These are phyloP conservation scores for Gari tellinella DNA, from an alignment of 2,888 invertebrate genomes.

Conservation along the genomic window DNA sequence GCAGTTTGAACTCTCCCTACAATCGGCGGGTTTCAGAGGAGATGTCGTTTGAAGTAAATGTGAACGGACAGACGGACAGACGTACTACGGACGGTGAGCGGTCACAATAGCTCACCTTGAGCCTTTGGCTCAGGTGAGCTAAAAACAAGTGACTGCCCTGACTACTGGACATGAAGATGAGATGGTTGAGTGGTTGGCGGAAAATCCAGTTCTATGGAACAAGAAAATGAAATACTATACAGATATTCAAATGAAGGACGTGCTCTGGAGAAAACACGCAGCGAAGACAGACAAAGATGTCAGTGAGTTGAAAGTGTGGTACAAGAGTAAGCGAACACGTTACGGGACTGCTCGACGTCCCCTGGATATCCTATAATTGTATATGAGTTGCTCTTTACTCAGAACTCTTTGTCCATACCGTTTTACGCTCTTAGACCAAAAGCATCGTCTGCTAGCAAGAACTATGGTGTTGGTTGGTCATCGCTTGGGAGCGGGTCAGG, in stretches of 20 bases:
- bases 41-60: too few relatives aligned
- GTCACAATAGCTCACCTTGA: too few relatives aligned
- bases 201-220: constrained; percentile 20
- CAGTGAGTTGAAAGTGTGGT: constrained; percentile 15
- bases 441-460: constrained; percentile 24
- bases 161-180: constrained; percentile 22
- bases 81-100: too few relatives aligned
- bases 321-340: constrained; percentile 32
- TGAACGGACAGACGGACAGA: too few relatives aligned
- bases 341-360: constrained; percentile 20
- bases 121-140: too few relatives aligned
- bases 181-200: constrained; percentile 26
- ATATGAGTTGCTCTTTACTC: constrained; percentile 45
- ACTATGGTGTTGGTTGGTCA: constrained; percentile 56
- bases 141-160: constrained; percentile 13
- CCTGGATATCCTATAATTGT: constrained; percentile 59
- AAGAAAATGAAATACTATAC: constrained; percentile 23
- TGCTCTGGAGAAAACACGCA: constrained; percentile 23
- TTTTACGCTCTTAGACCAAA: constrained; percentile 63
- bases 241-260: constrained; percentile 25
- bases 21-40: too few relatives aligned
- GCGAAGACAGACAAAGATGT: constrained; percentile 26
- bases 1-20: too few relatives aligned
- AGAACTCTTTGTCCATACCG: constrained; percentile 50
- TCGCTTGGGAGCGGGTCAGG: constrained; percentile 50